These are phyloP conservation scores for Alethe castanea DNA, from an alignment of 2,113 vertebrate genomes.

Conservation along the genomic window DNA sequence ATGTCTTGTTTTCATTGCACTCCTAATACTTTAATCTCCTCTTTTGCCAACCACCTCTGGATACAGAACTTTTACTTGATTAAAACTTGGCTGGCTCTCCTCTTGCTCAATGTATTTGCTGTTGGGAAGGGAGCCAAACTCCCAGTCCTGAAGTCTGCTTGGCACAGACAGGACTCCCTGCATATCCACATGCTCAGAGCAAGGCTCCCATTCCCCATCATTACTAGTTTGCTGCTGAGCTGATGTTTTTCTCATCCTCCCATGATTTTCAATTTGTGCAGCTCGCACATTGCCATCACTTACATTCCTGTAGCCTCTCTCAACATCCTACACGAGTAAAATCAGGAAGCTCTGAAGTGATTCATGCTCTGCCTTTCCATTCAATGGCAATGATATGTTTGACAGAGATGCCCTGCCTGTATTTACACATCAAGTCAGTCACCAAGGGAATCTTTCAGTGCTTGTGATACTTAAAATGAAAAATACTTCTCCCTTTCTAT, in stretches of 20 bases:
- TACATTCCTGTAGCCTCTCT: neutral
- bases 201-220: neutral
- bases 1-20: slow-evolving; percentile 60
- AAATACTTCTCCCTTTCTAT: neutral
- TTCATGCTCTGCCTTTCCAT: slow-evolving; percentile 34
- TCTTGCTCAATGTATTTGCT: slow-evolving; percentile 38
- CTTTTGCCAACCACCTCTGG: slow-evolving; percentile 61
- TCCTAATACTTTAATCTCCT: slow-evolving; percentile 62
- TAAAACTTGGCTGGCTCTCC: slow-evolving; percentile 55
- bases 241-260: slow-evolving; percentile 56
- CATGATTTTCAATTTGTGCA: slow-evolving; percentile 1
- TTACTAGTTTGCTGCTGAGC: neutral
- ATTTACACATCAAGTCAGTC: slow-evolving; percentile 37
- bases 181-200: neutral
- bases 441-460: slow-evolving; percentile 36
- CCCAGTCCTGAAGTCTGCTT: slow-evolving; percentile 53
- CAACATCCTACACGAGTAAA: slow-evolving; percentile 28
- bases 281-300: slow-evolving; percentile 25
- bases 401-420: slow-evolving; percentile 36
- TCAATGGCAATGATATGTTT: neutral
- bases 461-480: slow-evolving; percentile 1
- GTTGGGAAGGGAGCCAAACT: slow-evolving; percentile 46
- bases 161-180: slow-evolving; percentile 31
- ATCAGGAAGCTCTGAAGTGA: slow-evolving; percentile 27
- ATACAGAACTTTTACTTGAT: slow-evolving; percentile 61